These are phyloP conservation scores for Pimephales promelas DNA, from an alignment of 2,113 vertebrate species.

Conservation along the genomic window DNA sequence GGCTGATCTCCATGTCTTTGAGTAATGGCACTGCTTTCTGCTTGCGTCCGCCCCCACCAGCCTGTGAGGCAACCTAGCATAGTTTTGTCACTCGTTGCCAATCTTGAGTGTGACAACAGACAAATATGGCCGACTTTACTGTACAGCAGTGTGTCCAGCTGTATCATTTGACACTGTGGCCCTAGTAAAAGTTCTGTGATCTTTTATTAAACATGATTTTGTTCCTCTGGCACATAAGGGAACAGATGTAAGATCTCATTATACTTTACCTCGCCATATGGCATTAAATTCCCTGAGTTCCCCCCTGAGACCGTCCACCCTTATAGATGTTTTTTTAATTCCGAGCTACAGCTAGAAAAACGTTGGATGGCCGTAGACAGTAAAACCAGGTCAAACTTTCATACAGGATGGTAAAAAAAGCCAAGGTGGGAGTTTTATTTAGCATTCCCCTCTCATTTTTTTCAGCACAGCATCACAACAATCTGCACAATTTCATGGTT, in stretches of 20 bases:
- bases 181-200: constrained; percentile 59
- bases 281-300: constrained; percentile 54
- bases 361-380: constrained; percentile 50
- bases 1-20: constrained; percentile 41
- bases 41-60: constrained; percentile 7
- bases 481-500: constrained; percentile 5
- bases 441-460: not conserved
- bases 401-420: constrained; percentile 46
- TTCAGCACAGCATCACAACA: not conserved
- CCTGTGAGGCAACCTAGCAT: not conserved
- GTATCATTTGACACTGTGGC: constrained; percentile 47
- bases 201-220: constrained; percentile 69
- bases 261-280: constrained; percentile 71
- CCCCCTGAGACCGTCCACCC: constrained; percentile 44
- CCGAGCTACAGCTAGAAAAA: constrained; percentile 60
- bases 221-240: constrained; percentile 63
- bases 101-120: constrained; percentile 19
- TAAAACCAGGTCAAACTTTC: constrained; percentile 62
- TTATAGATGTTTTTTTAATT: constrained; percentile 51
- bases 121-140: not conserved
- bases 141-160: constrained; percentile 30
- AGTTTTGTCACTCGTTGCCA: not conserved
- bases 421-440: constrained; percentile 46
- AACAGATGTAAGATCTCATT: constrained; percentile 74
- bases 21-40: constrained; percentile 1